These are phyloP conservation scores for Capreolus pygargus DNA, from an alignment of 2,113 vertebrate genomes.

Conservation along the genomic window DNA sequence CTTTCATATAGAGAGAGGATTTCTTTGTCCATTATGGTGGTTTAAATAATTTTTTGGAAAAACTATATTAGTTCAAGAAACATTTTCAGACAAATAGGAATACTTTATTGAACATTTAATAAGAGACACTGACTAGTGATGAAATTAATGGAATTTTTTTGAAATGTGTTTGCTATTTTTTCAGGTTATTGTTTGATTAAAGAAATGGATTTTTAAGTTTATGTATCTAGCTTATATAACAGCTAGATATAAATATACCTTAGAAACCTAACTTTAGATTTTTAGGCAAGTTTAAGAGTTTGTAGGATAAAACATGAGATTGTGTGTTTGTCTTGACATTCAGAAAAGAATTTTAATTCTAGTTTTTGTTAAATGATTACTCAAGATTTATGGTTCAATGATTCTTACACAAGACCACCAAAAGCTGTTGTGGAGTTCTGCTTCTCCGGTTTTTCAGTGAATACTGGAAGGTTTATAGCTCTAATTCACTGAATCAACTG, in stretches of 20 bases:
- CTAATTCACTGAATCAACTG: background rate
- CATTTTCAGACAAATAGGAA: background rate
- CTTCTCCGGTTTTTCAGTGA: background rate
- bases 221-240: background rate
- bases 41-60: background rate
- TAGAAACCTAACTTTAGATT: background rate
- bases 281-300: background rate
- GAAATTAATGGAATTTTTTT: background rate
- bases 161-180: background rate
- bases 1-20: background rate
- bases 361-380: background rate
- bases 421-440: background rate
- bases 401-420: background rate
- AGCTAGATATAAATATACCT: background rate
- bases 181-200: background rate
- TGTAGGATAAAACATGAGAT: background rate
- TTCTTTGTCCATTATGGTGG: background rate
- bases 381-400: background rate
- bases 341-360: background rate
- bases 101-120: background rate
- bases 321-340: background rate
- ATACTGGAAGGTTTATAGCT: background rate
- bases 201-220: background rate
- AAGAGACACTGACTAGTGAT: background rate
- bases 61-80: background rate